Conservation (phyloP, 2,113 vertebrate genomes). For the Plotosus lineatus region DNA sequence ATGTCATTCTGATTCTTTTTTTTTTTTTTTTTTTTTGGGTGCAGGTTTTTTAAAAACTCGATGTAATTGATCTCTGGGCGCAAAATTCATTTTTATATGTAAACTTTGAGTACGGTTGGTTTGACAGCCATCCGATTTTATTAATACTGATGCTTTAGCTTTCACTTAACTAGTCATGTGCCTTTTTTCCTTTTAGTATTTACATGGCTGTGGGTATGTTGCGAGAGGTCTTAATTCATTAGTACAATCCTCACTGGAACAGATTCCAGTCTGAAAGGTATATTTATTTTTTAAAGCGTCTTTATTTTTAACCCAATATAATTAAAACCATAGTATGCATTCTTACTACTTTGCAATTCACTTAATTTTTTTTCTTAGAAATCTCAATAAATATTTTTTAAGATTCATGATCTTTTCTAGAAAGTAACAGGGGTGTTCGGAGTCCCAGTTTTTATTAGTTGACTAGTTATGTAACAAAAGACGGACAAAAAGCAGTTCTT, state of each 20-base stretch:
- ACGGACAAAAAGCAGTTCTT: too few species aligned
- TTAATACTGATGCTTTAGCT: conserved; percentile 28
- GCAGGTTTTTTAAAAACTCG: too few species aligned
- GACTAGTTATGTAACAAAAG: too few species aligned
- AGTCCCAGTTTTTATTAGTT: too few species aligned
- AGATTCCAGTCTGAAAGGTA: conserved; percentile 23
- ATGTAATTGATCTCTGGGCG: background rate
- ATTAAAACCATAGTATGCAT: conserved; percentile 46
- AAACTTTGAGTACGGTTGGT: conserved; percentile 17
- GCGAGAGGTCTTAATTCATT: conserved; percentile 18
- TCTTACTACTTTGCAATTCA: conserved; percentile 53
- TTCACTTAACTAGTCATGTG: conserved; percentile 43
- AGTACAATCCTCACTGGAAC: conserved; percentile 9
- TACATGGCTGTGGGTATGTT: conserved; percentile 13
- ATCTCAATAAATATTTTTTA: conserved; percentile 47
- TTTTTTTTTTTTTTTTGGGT: too few species aligned
- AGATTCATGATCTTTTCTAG: conserved; percentile 5
- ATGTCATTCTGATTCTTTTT: conserved; percentile 12
- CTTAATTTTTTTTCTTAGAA: conserved; percentile 41
- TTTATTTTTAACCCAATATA: conserved; percentile 55
- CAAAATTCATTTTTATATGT: too few species aligned
- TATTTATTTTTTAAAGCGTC: conserved; percentile 41
- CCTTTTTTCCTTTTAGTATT: conserved; percentile 47
- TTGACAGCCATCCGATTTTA: conserved; percentile 12
- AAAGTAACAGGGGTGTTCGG: too few species aligned